Evolutionary conservation across 2,113 vertebrate species (phyloP).

Genomic region (Coturnix japonica): DNA sequence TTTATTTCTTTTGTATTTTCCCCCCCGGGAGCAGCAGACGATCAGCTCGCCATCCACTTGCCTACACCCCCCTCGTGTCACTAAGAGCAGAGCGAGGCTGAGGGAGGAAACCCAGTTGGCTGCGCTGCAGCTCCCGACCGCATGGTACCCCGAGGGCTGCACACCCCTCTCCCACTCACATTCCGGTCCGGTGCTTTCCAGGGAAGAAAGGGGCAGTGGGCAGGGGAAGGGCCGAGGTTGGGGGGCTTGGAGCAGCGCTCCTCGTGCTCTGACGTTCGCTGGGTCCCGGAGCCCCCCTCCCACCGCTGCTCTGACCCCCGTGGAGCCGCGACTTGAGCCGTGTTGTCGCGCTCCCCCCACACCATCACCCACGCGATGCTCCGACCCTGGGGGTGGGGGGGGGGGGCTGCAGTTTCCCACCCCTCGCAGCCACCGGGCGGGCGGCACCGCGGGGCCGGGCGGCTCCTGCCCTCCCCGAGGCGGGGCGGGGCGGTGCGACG

Average conservation of each 20-base stretch:
- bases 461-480: not conserved
- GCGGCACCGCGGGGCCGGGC: no score
- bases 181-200: not conserved
- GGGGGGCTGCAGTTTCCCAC: not conserved
- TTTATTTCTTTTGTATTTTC: not conserved
- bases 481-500: not conserved
- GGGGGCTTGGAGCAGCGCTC: not conserved
- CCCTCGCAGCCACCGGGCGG: not conserved
- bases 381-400: not conserved
- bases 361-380: not conserved
- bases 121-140: not conserved
- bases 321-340: accelerated
- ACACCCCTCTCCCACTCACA: accelerated
- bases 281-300: no score
- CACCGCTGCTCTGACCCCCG: not conserved
- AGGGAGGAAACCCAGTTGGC: not conserved
- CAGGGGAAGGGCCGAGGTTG: not conserved
- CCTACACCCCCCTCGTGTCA: not conserved
- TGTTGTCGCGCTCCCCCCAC: not conserved
- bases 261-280: no score
- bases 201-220: not conserved
- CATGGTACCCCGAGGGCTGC: accelerated
- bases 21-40: constrained; percentile 1
- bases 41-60: constrained; percentile 6
- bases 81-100: not conserved